phyloP scores from a whole-genome alignment of 2,113 vertebrate genomes.

The Pyxicephalus adspersus region DNA sequence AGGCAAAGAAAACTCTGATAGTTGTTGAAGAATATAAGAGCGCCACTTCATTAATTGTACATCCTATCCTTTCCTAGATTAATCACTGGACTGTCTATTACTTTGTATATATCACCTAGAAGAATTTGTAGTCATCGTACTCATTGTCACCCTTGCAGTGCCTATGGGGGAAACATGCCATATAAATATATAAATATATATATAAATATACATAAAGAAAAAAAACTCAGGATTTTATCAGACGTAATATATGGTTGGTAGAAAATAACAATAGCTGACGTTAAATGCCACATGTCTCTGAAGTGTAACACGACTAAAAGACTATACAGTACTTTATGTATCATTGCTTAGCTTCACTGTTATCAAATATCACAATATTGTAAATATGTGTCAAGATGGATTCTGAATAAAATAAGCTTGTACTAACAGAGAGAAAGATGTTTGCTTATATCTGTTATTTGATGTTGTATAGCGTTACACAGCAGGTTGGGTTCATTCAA shows the following conservation, averaged over 20 bases:
- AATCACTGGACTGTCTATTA: neutral
- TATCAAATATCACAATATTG: conserved; percentile 17
- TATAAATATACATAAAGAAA: neutral
- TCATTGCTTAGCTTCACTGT: conserved; percentile 20
- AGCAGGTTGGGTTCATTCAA: too few relatives aligned
- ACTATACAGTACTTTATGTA: neutral
- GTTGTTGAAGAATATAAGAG: too few relatives aligned
- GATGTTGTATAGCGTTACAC: neutral
- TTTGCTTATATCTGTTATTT: neutral
- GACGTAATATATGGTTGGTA: neutral
- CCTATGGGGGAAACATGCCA: neutral
- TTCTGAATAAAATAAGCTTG: conserved; percentile 44
- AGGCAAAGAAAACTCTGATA: too few relatives aligned
- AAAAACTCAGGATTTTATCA: conserved; percentile 9
- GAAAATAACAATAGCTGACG: neutral
- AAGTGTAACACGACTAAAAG: neutral
- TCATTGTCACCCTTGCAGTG: neutral
- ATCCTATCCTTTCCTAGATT: neutral
- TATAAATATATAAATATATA: neutral
- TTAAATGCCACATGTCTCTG: neutral
- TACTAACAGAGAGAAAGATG: conserved; percentile 18
- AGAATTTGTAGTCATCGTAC: neutral
- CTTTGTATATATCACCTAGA: neutral
- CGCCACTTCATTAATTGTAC: too few relatives aligned
- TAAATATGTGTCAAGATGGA: conserved; percentile 19